Conservation (phyloP, 2,113 vertebrate species). For the Phalacrocorax pelagicus region DNA sequence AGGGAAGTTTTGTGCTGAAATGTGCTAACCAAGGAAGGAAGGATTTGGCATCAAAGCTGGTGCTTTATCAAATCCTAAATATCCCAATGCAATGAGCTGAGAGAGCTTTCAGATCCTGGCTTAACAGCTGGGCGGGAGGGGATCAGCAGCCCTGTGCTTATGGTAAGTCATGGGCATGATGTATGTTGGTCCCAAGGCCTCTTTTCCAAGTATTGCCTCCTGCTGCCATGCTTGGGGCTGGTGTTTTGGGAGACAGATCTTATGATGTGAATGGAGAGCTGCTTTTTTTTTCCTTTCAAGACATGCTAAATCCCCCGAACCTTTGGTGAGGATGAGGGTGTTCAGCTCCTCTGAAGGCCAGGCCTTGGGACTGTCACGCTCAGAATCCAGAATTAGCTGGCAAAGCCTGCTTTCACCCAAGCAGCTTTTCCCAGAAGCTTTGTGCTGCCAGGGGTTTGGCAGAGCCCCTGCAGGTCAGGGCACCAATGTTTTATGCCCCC, state of each 20-base stretch:
- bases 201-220: background rate
- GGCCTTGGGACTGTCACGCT: background rate
- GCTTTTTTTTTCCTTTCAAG: background rate
- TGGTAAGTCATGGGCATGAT: accelerated
- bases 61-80: background rate
- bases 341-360: background rate
- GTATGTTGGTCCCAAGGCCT: background rate
- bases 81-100: background rate
- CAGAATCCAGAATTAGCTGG: background rate
- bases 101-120: background rate
- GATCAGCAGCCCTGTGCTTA: background rate
- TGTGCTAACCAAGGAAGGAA: background rate
- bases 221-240: background rate
- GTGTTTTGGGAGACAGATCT: background rate
- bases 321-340: background rate
- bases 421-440: background rate
- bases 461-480: background rate
- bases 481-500: background rate
- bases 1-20: background rate
- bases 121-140: background rate
- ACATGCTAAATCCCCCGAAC: background rate
- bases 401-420: background rate
- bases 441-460: accelerated
- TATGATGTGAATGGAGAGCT: background rate
- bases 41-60: background rate